Evolutionary conservation across 2,888 invertebrate species (phyloP), one percentile per base, ranked within the genome.

Genomic region (Nomada ferruginata): DNA sequence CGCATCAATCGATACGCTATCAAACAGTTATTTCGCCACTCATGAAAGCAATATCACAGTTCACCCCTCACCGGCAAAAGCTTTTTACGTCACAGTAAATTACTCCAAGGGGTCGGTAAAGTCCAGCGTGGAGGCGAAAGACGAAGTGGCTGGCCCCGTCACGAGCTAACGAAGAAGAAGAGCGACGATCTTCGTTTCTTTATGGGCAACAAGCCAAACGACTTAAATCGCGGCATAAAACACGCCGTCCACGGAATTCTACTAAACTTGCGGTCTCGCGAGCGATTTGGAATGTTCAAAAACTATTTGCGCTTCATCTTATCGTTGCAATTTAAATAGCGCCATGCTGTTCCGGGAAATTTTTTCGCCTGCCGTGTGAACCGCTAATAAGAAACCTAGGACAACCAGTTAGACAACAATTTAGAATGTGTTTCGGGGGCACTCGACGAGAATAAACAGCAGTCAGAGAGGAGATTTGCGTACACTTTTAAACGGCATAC

Each of bases 81-180:
- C 23, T 71, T 80, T 80, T 78, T 66, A 63, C 72, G 79, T 63
- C 63, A 52, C 79, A 55, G 61, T 78, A 52, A 80, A 80, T 72
- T 80, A 68, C 72, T 36, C 47, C 50, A 1, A 57, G 61, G 36
- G 72, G 72, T 42, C 29, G 50, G 60, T 18, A 18, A 71, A 78
- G 79, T 72, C 79, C 78, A 7, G 61, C n/a, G 20, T 61, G 57
- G 72, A 57, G 72, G 11, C 44, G 63, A 55, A 44, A 57, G 52
- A 78, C 72, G 78, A 81, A 73, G 60, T 61, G 26, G 50, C n/a
- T 29, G 20, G 23, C 10, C 20, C 55, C 23, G 26, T 65, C 64
- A 64, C n/a, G 23, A 60, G n/a, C 57, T 73, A 81, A 79, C 79
- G 72, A 81, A 73, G 68, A 69, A 73, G 59, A 18, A 65, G 52